phyloP scores from a whole-genome alignment of 2,113 vertebrate genomes.

The Chroicocephalus ridibundus region DNA sequence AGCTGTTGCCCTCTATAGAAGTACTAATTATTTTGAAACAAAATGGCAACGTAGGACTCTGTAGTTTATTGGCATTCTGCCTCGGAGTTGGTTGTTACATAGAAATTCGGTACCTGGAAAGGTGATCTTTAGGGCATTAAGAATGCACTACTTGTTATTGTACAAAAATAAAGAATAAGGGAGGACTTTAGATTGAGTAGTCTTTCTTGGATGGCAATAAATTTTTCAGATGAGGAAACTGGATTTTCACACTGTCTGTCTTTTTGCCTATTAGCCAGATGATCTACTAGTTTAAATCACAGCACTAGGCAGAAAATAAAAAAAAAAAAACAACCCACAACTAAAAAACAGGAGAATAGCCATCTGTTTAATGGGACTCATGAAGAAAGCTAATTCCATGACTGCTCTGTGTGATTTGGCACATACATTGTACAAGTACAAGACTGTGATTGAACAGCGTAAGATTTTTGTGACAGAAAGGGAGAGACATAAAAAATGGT shows the following conservation, averaged over 20 bases:
- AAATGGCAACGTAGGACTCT: not conserved
- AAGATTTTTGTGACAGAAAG: slow-evolving; percentile 10
- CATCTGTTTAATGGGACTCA: slow-evolving; percentile 3
- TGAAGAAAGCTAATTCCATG: not conserved
- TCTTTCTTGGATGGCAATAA: not conserved
- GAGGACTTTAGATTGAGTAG: not conserved
- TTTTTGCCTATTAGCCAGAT: not conserved
- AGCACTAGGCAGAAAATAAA: not conserved
- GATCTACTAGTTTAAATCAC: slow-evolving; percentile 10
- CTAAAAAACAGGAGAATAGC: not conserved
- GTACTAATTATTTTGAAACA: not conserved
- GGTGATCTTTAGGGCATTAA: not conserved
- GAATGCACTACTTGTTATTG: not conserved
- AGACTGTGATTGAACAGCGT: slow-evolving; percentile 8
- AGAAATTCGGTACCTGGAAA: not conserved
- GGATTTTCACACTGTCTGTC: not conserved
- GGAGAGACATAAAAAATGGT: not conserved
- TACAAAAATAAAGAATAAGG: not conserved
- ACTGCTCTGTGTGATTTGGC: slow-evolving; percentile 13
- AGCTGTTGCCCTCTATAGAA: not conserved
- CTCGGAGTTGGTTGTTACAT: not conserved
- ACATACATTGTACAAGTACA: not conserved
- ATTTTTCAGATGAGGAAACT: not conserved
- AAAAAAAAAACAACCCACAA: no score
- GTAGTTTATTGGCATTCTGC: not conserved